A percentile compares a stretch with the other conserved stretches of the same genome.
These are phyloP conservation scores for Oreonectes daqikongensis DNA, from an alignment of 2,797 vertebrate genomes.

Conservation along the genomic window DNA sequence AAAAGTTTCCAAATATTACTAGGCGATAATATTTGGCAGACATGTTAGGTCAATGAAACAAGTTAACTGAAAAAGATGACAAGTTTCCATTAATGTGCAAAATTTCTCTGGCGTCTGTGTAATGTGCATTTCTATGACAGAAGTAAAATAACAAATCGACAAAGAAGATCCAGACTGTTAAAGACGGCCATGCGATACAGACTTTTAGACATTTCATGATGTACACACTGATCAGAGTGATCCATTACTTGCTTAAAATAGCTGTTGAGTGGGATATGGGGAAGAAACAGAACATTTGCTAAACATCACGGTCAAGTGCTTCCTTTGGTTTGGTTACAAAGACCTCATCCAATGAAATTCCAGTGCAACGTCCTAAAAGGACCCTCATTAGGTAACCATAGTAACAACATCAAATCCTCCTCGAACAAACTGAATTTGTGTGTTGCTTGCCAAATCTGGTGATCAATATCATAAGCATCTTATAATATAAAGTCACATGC, in stretches of 20 bases:
- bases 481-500: not conserved
- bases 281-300: not conserved
- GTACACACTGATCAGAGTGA: not conserved
- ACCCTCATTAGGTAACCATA: conserved; percentile 44
- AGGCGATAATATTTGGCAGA: not conserved
- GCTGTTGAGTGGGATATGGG: not conserved
- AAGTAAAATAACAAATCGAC: not conserved
- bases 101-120: no score
- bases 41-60: not conserved
- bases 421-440: conserved; percentile 29
- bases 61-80: not conserved
- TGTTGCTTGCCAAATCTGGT: conserved; percentile 35
- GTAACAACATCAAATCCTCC: conserved; percentile 39
- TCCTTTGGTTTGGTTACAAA: conserved; percentile 15
- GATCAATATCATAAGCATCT: conserved; percentile 31
- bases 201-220: not conserved
- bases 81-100: not conserved
- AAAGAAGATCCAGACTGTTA: not conserved
- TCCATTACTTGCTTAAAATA: conserved; percentile 5
- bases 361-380: conserved; percentile 36
- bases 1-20: not conserved
- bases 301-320: conserved; percentile 9
- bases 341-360: conserved; percentile 35
- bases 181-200: not conserved
- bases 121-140: no score